Evolutionary conservation across 2,113 vertebrate species (phyloP).

Genomic region (Nannospalax galili): DNA sequence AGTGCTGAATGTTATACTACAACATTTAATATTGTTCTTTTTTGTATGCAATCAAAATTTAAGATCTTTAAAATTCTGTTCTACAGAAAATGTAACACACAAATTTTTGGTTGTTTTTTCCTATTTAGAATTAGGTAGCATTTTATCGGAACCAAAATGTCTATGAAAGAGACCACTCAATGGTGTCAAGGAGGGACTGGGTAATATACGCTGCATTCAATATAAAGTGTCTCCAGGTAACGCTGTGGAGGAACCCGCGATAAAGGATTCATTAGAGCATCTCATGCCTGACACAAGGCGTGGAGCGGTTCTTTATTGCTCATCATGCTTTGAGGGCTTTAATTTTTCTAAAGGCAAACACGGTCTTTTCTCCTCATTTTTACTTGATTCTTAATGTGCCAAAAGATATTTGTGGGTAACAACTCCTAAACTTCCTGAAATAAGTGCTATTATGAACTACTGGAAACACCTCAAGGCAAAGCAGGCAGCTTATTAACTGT

Average conservation of each 20-base stretch:
- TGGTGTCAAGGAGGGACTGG: neutral
- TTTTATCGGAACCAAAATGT: neutral
- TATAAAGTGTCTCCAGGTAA: neutral
- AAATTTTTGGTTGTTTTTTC: neutral
- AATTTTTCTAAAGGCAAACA: conserved; percentile 72
- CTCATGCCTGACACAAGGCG: conserved; percentile 31
- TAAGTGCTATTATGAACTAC: conserved; percentile 47
- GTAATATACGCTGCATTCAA: neutral
- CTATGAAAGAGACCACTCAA: neutral
- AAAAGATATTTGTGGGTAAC: conserved; percentile 1
- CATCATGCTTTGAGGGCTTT: conserved; percentile 60
- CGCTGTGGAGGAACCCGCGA: neutral
- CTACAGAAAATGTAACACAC: neutral
- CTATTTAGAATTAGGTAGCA: neutral
- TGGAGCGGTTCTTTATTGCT: conserved; percentile 67
- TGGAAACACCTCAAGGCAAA: conserved; percentile 54
- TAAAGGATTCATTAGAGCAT: neutral
- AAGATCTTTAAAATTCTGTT: neutral
- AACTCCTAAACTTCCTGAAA: conserved; percentile 48
- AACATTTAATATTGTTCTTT: neutral
- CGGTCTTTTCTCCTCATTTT: conserved; percentile 60
- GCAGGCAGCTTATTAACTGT: conserved; percentile 63
- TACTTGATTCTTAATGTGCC: conserved; percentile 35
- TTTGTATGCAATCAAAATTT: neutral
- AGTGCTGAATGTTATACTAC: neutral